Evolutionary conservation across 2,797 vertebrate species (phyloP).

Genomic region (Pseudotriccus pelzelni): DNA sequence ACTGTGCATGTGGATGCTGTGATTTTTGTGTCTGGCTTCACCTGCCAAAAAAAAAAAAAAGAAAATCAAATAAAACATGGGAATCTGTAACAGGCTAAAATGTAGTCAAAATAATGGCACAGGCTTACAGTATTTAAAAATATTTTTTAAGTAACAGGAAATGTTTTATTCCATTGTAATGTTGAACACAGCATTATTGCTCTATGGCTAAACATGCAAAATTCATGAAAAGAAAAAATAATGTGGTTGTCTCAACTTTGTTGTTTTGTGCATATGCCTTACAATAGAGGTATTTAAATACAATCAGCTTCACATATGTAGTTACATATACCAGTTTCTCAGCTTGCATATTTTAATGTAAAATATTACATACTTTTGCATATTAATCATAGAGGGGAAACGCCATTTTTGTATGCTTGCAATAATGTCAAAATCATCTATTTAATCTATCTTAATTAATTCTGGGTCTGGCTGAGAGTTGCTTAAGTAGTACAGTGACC

Average conservation of each 20-base stretch:
- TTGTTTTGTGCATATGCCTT: not conserved
- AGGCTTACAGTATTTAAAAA: not conserved
- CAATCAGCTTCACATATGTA: not conserved
- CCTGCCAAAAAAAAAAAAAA: accelerated
- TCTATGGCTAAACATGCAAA: slow-evolving; percentile 11
- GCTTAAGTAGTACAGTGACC: not conserved
- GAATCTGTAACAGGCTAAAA: not conserved
- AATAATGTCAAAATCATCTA: not conserved
- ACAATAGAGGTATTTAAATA: slow-evolving; percentile 1
- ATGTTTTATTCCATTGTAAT: not conserved
- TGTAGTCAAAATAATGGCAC: not conserved
- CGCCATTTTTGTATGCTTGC: not conserved
- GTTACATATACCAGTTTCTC: not conserved
- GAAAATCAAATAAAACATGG: not conserved
- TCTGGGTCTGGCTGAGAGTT: not conserved
- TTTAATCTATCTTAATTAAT: not conserved
- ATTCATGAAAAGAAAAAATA: slow-evolving; percentile 34
- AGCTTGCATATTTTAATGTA: not conserved
- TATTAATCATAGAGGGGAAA: not conserved
- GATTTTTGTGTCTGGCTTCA: slow-evolving; percentile 2
- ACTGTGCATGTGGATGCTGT: not conserved
- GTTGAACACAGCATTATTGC: not conserved
- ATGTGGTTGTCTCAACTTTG: not conserved
- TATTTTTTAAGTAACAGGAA: not conserved
- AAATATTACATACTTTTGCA: not conserved